phyloP scores from a whole-genome alignment of 2,113 vertebrate genomes.

The Saiga tatarica region DNA sequence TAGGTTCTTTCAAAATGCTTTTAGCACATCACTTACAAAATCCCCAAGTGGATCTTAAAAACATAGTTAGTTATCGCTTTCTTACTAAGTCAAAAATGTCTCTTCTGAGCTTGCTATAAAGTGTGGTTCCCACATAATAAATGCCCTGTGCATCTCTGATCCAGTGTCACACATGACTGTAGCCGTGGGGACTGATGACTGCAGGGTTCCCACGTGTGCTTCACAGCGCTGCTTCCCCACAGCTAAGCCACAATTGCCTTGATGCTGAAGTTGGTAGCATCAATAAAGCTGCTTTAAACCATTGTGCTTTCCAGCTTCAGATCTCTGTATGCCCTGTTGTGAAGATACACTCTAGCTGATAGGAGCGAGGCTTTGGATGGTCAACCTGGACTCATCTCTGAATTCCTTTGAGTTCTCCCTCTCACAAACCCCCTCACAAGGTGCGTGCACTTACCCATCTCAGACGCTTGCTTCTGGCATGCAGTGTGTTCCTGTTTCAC shows the following conservation, averaged over 20 bases:
- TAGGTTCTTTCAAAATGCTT: slow-evolving; percentile 78
- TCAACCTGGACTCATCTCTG: slow-evolving; percentile 82
- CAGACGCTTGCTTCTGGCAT: slow-evolving; percentile 83
- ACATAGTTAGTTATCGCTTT: slow-evolving; percentile 61
- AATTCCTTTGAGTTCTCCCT: slow-evolving; percentile 83
- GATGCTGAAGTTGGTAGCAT: slow-evolving; percentile 83
- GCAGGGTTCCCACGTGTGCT: slow-evolving; percentile 83
- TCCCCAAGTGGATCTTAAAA: slow-evolving; percentile 81
- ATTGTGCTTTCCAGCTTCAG: slow-evolving; percentile 90
- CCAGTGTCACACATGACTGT: slow-evolving; percentile 87
- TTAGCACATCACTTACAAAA: slow-evolving; percentile 82
- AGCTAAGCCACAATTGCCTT: slow-evolving; percentile 87
- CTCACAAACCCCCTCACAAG: slow-evolving; percentile 85
- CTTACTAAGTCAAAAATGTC: slow-evolving; percentile 83
- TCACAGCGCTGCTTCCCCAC: slow-evolving; percentile 83
- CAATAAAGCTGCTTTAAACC: slow-evolving; percentile 83
- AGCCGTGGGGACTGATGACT: slow-evolving; percentile 84
- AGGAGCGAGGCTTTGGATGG: slow-evolving; percentile 80
- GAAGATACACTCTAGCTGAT: slow-evolving; percentile 81
- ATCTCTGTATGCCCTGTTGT: slow-evolving; percentile 84
- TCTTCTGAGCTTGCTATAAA: slow-evolving; percentile 83
- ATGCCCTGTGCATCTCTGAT: slow-evolving; percentile 89
- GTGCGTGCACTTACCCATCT: slow-evolving; percentile 79
- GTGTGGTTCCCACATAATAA: slow-evolving; percentile 82
- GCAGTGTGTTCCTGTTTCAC: slow-evolving; percentile 82